Conservation (phyloP, 2,797 vertebrate species). For the Okamejei kenojei region DNA sequence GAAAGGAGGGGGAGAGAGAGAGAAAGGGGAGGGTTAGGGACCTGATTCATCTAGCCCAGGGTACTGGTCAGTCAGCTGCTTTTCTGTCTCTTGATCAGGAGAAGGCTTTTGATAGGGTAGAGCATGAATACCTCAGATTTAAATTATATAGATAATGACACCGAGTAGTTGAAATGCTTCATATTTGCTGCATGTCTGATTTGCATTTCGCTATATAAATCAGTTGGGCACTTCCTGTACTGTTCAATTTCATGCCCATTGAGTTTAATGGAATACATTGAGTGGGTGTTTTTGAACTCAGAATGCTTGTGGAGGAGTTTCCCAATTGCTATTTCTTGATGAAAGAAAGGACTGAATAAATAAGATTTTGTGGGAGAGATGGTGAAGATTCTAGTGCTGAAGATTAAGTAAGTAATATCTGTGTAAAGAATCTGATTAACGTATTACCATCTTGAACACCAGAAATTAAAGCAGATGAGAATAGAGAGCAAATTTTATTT, state of each 20-base stretch:
- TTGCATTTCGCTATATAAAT: conserved; percentile 3
- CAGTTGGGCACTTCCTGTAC: background rate
- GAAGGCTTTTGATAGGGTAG: no score
- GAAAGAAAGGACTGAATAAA: background rate
- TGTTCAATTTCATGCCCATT: conserved; percentile 27
- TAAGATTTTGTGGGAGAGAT: background rate
- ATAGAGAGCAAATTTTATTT: background rate
- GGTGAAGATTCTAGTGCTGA: background rate
- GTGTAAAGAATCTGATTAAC: background rate
- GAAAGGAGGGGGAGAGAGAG: no score
- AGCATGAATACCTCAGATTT: no score
- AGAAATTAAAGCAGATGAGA: background rate
- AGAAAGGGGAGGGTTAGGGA: no score
- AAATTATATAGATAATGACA: background rate
- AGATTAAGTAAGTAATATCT: background rate
- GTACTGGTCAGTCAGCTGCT: no score
- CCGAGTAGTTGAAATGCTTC: background rate
- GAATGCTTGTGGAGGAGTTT: background rate
- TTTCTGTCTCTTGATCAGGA: no score
- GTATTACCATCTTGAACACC: background rate
- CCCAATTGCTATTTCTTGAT: background rate
- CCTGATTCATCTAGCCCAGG: no score
- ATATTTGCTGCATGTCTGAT: conserved; percentile 2
- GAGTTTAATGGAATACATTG: background rate
- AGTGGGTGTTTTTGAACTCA: background rate